phyloP scores from a whole-genome alignment of 2,797 vertebrate genomes.

The Synanceia verrucosa region DNA sequence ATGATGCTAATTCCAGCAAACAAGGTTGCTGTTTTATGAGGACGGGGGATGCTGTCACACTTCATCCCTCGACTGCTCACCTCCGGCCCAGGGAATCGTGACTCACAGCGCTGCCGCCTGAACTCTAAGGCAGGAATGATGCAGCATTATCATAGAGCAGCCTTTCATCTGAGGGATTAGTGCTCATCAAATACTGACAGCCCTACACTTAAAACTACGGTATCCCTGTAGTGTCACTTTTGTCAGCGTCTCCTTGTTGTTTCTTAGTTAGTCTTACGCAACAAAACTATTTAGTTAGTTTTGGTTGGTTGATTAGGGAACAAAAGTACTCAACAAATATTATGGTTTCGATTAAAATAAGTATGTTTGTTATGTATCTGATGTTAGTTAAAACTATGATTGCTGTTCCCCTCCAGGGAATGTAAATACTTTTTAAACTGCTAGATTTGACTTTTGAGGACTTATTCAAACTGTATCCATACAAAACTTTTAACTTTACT shows the following conservation, averaged over 20 bases:
- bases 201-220: background rate
- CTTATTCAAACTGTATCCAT: background rate
- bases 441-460: background rate
- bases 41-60: conserved; percentile 25
- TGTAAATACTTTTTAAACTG: background rate
- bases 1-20: conserved; percentile 16
- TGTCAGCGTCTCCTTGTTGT: background rate
- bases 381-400: no score
- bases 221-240: background rate
- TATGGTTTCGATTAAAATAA: no score
- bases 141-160: background rate
- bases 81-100: conserved; percentile 24
- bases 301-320: no score
- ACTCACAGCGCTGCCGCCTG: conserved; percentile 11
- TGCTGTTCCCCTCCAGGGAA: no score
- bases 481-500: background rate
- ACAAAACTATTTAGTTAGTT: no score
- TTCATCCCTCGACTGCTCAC: conserved; percentile 14
- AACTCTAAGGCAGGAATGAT: background rate
- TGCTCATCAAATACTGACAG: background rate
- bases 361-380: no score
- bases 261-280: no score
- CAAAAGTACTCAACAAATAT: background rate
- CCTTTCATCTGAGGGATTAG: background rate
- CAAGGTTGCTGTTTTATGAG: conserved; percentile 1